These are phyloP conservation scores for Wasmannia auropunctata DNA, from an alignment of 1,140 invertebrate genomes.

Conservation along the genomic window DNA sequence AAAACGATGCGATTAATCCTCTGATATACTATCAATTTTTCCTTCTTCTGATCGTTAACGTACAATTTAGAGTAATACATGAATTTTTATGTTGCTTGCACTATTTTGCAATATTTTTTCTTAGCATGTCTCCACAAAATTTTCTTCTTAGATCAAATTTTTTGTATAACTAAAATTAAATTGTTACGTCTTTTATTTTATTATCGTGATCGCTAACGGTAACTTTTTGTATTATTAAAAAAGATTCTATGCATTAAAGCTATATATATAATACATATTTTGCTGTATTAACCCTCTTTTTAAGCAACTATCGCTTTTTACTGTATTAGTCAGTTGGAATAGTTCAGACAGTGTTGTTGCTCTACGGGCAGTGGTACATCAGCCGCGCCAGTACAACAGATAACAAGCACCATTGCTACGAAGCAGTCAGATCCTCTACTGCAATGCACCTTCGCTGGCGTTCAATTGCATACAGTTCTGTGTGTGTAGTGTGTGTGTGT, in stretches of 20 bases:
- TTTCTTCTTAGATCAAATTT: background rate
- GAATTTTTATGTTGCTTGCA: background rate
- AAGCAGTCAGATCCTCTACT: conserved; percentile 14
- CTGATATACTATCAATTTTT: conserved; percentile 16
- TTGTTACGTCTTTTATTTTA: background rate
- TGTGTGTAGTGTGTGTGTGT: background rate
- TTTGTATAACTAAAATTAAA: background rate
- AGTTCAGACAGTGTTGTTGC: conserved; percentile 57
- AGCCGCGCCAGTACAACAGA: conserved; percentile 60
- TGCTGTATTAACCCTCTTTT: background rate
- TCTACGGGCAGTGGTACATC: conserved; percentile 68
- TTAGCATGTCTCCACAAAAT: background rate
- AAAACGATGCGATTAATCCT: conserved; percentile 62
- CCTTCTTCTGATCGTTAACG: background rate
- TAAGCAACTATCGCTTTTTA: background rate
- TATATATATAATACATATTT: background rate
- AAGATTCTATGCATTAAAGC: background rate
- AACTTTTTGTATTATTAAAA: background rate
- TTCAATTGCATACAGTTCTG: background rate
- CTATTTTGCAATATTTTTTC: background rate
- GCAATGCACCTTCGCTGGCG: conserved; percentile 28
- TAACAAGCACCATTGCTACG: conserved; percentile 72
- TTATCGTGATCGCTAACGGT: background rate
- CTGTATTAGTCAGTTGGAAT: conserved; percentile 44
- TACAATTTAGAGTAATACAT: background rate